Base-by-base conservation (phyloP, 2,888 invertebrate genomes). In the Megamerina dolium region DNA sequence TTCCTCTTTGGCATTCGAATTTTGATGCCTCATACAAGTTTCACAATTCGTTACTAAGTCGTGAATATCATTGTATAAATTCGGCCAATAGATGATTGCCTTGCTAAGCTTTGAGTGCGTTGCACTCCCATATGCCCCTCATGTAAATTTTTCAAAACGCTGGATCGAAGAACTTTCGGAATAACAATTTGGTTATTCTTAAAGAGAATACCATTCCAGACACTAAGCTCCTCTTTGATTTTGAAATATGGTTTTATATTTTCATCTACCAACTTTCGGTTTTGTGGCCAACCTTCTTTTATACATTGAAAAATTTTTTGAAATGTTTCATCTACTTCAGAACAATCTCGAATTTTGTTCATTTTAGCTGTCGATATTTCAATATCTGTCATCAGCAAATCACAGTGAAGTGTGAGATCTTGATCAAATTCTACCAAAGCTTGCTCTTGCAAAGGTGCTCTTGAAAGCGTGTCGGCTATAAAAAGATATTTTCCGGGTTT, bases 61-160 rank as follows among this genome's bases (percentile, higher is more conserved):
- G 20, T 45, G 46, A 33, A 49, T 31, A 35, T 46, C 51, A 34
- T 39, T 35, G 21, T 38, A 29, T 5, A 48, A 38, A 31, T 48
- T 46, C 13, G 46, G 46, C 48, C 50, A 52, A 37, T 43, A 52
- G 5, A 52, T 10, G 45, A 27, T 17, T 31, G 23, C 41, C 35
- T 46, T 4, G 49, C 43, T 20, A 45, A 12, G 39, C 32, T 49
- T 14, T 43, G 47, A 26, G n/a, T n/a, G n/a, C n/a, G n/a, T n/a
- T n/a, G n/a, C n/a, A n/a, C n/a, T n/a, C 51, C 43, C 33, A 45
- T 40, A 16, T 50, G 48, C 17, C 47, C 40, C 19, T 45, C 43
- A 36, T 49, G 48, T 18, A 49, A n/a, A 13, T 17, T 13, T 10
- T 16, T 34, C 23, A 46, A 27, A 12, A 51, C 40, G 10, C 34